A percentile compares a stretch with the other conserved stretches of the same genome.
These are phyloP conservation scores for Cyphomyrmex costatus DNA, from an alignment of 1,140 invertebrate genomes.

Conservation along the genomic window DNA sequence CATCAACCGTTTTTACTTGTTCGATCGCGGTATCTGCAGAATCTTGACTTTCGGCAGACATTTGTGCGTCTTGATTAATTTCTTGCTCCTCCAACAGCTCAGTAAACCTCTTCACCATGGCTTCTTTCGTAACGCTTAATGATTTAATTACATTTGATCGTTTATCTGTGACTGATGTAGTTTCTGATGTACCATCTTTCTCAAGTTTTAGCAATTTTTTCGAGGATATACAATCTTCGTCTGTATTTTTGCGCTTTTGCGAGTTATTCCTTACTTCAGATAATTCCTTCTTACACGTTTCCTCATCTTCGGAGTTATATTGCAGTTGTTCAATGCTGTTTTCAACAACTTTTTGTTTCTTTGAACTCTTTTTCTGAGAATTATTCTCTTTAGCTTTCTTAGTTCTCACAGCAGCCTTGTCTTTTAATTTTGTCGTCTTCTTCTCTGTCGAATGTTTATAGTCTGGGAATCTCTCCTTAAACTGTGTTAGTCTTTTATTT, in stretches of 20 bases:
- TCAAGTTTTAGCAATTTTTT: neutral
- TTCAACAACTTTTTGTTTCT: neutral
- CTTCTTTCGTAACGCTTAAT: slow-evolving; percentile 72
- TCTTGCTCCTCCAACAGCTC: slow-evolving; percentile 73
- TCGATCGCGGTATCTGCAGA: slow-evolving; percentile 11
- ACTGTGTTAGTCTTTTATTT: slow-evolving; percentile 72
- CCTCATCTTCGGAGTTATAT: neutral
- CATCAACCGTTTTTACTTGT: slow-evolving; percentile 74
- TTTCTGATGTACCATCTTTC: neutral
- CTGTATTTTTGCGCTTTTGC: neutral
- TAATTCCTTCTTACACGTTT: neutral
- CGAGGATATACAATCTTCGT: neutral
- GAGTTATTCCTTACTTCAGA: neutral
- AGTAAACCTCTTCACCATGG: slow-evolving; percentile 78
- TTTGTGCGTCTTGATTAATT: slow-evolving; percentile 13
- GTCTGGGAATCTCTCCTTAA: slow-evolving; percentile 82
- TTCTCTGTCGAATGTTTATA: slow-evolving; percentile 74
- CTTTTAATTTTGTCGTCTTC: slow-evolving; percentile 63
- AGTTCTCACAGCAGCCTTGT: slow-evolving; percentile 41
- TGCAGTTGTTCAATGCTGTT: too few species aligned
- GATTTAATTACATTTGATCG: slow-evolving; percentile 41
- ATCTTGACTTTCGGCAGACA: neutral
- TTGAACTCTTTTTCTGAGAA: neutral
- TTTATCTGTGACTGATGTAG: neutral
- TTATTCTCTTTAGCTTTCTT: slow-evolving; percentile 25